A percentile compares a stretch with the other conserved stretches of the same genome.
Conservation (phyloP, 2,888 invertebrate species). For the Disparrhopalites patrizii region DNA sequence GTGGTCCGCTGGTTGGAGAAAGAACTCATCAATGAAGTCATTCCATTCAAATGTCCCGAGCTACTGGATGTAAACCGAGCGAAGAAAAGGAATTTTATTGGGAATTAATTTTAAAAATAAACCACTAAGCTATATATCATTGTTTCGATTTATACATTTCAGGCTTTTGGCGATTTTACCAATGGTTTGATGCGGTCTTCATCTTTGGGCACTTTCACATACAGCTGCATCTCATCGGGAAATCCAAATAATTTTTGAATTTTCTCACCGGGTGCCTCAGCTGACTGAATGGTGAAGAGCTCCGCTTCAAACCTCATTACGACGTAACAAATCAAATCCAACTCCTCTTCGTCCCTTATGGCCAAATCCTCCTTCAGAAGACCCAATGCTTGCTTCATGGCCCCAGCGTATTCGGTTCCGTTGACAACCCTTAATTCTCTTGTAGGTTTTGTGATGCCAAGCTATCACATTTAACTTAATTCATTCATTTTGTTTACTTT, state of each 20-base stretch:
- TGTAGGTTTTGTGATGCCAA: not conserved
- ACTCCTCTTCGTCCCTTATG: slow-evolving; percentile 30
- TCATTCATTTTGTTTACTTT: not conserved
- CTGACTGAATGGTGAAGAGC: slow-evolving; percentile 12
- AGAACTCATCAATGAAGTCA: slow-evolving; percentile 10
- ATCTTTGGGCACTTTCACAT: slow-evolving; percentile 19
- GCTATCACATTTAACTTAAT: no score
- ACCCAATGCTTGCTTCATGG: slow-evolving; percentile 23
- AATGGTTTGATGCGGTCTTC: no score
- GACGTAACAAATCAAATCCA: slow-evolving; percentile 33
- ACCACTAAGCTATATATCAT: no score
- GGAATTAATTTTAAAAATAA: no score
- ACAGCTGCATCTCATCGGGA: slow-evolving; percentile 20
- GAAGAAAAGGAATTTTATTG: no score
- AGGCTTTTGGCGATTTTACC: no score
- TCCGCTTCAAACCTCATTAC: slow-evolving; percentile 38
- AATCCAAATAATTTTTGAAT: slow-evolving; percentile 28
- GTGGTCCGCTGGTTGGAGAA: not conserved
- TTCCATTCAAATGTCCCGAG: not conserved
- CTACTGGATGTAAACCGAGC: no score
- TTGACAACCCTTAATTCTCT: not conserved
- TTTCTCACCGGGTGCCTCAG: not conserved
- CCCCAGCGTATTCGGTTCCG: slow-evolving; percentile 14
- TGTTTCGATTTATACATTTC: no score
- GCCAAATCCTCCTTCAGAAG: slow-evolving; percentile 14